Evolutionary conservation across 2,888 invertebrate genomes (phyloP), one percentile per base, ranked within the genome.

Genomic region (Augiades crinisus): DNA sequence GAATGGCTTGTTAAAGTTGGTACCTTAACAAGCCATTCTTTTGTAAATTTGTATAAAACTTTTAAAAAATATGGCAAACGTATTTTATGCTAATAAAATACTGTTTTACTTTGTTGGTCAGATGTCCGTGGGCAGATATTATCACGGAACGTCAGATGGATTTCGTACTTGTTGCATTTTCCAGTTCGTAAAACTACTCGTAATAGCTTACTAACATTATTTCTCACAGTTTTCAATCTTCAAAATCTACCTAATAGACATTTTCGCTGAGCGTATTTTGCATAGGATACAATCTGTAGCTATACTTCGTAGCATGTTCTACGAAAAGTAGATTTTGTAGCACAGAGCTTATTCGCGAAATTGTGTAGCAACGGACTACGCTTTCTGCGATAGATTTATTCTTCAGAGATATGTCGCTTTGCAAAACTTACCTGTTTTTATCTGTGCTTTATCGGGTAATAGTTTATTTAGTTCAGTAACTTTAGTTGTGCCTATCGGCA

Each of bases 281-380:
- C 31, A 21, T 44, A 8, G 14, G 43, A 44, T 44, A 44, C 30
- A 3, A 44, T 44, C 31, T 27, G 12, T 33, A 33, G 21, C 19
- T 36, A 17, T 44, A 43, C 7, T 43, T 16, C 43, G 31, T 44
- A 44, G 43, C 43, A 13, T 13, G 19, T 10, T 31, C 43, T 33
- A 31, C 43, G 31, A 5, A 33, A 12, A 31, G 21, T 14, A 21
- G 31, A 33, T 33, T 44, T 43, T 19, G 43, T 43, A 43, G 31
- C 43, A 31, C 19, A 44, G 31, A 19, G 31, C 7, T 17, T 17
- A 31, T 44, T 33, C 31, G 19, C 31, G 30, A 44, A 33, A 44
- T 31, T 33, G 19, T 33, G 43, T 44, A 31, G 43, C 43, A 44
- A 30, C 4, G 31, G 12, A 31, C 31, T 44, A 44, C 31, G 21